These are phyloP conservation scores for Hesperia comma DNA, from an alignment of 2,888 invertebrate genomes.

Conservation along the genomic window DNA sequence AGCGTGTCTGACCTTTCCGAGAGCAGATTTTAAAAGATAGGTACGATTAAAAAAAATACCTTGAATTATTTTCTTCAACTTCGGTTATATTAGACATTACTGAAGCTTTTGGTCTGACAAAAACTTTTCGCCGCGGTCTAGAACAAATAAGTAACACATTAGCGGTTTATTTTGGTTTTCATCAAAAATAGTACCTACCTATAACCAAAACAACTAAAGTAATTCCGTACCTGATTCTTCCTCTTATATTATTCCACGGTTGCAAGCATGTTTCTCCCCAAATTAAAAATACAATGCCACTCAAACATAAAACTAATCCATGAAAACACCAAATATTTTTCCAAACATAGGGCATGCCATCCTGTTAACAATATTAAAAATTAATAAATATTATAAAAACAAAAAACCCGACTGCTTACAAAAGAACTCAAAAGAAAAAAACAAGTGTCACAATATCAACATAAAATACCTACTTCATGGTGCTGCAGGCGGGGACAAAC, in stretches of 20 bases:
- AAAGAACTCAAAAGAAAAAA: too few relatives aligned
- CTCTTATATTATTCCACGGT: constrained; percentile 64
- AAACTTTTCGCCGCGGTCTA: constrained; percentile 12
- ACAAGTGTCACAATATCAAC: too few relatives aligned
- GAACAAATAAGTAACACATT: constrained; percentile 1
- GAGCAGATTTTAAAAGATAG: too few relatives aligned
- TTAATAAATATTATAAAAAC: too few relatives aligned
- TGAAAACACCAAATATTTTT: constrained; percentile 78
- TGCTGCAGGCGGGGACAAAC: too few relatives aligned
- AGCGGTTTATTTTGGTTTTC: neutral
- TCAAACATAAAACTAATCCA: constrained; percentile 61
- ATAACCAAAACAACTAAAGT: too few relatives aligned
- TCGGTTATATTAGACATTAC: constrained; percentile 74
- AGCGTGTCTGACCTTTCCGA: too few relatives aligned
- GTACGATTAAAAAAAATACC: constrained; percentile 47
- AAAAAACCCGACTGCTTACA: too few relatives aligned
- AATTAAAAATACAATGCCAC: constrained; percentile 67
- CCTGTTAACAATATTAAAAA: constrained; percentile 38
- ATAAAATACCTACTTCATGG: too few relatives aligned
- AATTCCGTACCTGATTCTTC: constrained; percentile 38
- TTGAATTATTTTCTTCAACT: constrained; percentile 64
- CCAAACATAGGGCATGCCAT: constrained; percentile 59
- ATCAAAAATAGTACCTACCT: too few relatives aligned
- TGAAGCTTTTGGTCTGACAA: constrained; percentile 52
- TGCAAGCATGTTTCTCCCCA: constrained; percentile 72